Evolutionary conservation across 1,140 invertebrate genomes (phyloP).

Genomic region (Euura saliciscinereae): DNA sequence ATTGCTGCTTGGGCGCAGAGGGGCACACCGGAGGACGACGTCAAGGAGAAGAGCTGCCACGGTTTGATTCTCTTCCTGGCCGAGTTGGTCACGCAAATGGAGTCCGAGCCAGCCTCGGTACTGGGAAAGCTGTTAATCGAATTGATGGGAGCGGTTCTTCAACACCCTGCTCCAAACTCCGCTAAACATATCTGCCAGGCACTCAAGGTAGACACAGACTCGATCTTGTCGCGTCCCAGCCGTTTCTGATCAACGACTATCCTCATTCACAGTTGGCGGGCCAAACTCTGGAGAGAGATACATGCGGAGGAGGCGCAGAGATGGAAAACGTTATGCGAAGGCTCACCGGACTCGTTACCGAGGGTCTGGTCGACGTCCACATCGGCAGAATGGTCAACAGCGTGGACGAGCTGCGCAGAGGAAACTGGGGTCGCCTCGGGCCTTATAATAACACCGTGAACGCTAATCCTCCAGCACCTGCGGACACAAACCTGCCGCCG

Average conservation of each 20-base stretch:
- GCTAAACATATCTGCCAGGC: conserved; percentile 60
- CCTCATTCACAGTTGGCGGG: conserved; percentile 46
- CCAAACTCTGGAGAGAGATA: conserved; percentile 51
- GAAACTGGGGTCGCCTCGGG: conserved; percentile 48
- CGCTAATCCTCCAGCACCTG: neutral
- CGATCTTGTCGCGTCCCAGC: neutral
- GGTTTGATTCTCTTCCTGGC: conserved; percentile 55
- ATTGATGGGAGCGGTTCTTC: conserved; percentile 47
- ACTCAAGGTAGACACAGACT: conserved; percentile 48
- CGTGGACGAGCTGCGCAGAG: conserved; percentile 48
- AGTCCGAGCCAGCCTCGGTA: conserved; percentile 35
- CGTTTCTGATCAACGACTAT: neutral
- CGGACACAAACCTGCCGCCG: neutral
- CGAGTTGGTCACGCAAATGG: conserved; percentile 56
- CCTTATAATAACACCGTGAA: conserved; percentile 14
- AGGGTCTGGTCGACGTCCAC: conserved; percentile 46
- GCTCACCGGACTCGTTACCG: conserved; percentile 49
- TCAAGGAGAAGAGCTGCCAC: conserved; percentile 50
- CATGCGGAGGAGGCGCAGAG: conserved; percentile 42
- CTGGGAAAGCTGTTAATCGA: conserved; percentile 51
- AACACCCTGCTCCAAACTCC: conserved; percentile 51
- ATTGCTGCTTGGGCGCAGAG: conserved; percentile 39
- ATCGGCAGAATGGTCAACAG: conserved; percentile 52
- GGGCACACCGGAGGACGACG: conserved; percentile 33
- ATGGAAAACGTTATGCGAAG: conserved; percentile 55